Evolutionary conservation across 1,140 invertebrate genomes (phyloP).

Genomic region (Charaxes varanes): DNA sequence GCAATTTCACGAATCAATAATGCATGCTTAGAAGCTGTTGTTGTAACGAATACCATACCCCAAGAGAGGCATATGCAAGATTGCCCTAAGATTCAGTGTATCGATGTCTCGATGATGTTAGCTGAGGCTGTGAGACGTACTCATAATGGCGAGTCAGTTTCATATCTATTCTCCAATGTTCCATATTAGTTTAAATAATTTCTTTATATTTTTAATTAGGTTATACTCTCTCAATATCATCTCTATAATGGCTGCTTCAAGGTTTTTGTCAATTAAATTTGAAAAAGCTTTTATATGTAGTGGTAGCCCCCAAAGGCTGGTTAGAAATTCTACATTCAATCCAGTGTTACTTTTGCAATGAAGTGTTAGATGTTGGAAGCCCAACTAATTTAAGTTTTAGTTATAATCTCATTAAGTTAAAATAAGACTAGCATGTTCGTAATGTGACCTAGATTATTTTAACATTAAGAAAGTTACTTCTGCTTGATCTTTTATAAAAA

Average conservation of each 20-base stretch:
- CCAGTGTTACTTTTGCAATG: neutral
- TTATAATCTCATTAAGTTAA: constrained; percentile 40
- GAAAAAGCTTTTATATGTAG: neutral
- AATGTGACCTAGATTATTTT: no score
- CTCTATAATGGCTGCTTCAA: constrained; percentile 17
- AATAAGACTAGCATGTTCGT: constrained; percentile 16
- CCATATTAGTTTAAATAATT: constrained; percentile 85
- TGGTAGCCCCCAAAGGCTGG: no score
- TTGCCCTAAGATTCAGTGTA: constrained; percentile 95
- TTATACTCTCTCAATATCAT: constrained; percentile 28
- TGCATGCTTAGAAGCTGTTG: constrained; percentile 97
- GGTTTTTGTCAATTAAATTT: constrained; percentile 12
- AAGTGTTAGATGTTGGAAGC: constrained; percentile 21
- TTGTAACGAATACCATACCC: constrained; percentile 99
- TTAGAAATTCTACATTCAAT: no score
- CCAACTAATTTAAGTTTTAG: constrained; percentile 32
- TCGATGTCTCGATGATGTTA: constrained; percentile 99
- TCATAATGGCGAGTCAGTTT: constrained; percentile 97
- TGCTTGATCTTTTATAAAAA: constrained; percentile 15
- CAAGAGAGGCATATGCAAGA: constrained; percentile 98
- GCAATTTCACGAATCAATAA: constrained; percentile 97
- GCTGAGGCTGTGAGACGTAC: constrained; percentile 97
- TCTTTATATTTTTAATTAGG: constrained; percentile 33
- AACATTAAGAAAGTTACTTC: no score
- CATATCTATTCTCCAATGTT: constrained; percentile 96